These are phyloP conservation scores for Saxidomus purpurata DNA, from an alignment of 1,140 invertebrate genomes.

Conservation along the genomic window DNA sequence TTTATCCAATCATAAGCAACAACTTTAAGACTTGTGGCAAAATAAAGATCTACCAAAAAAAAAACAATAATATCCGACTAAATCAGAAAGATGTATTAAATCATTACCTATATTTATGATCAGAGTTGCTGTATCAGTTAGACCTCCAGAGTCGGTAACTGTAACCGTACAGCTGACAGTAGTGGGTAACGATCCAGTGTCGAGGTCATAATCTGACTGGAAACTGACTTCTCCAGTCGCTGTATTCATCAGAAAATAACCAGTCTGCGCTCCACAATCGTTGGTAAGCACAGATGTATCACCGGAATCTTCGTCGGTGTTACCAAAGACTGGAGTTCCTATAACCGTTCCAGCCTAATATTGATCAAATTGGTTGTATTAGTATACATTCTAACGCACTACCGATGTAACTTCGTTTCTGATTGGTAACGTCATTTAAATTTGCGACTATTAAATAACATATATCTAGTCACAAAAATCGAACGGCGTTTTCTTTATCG, in stretches of 20 bases:
- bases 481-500: no score
- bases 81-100: no score
- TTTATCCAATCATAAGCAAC: no score
- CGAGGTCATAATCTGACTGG: constrained; percentile 49
- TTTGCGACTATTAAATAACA: no score
- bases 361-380: background rate
- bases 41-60: no score
- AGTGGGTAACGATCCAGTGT: background rate
- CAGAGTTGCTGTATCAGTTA: constrained; percentile 19
- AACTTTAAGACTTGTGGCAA: no score
- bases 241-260: constrained; percentile 37
- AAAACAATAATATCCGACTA: no score
- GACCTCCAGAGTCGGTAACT: constrained; percentile 4
- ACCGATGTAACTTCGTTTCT: no score
- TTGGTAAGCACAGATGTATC: background rate
- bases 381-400: no score
- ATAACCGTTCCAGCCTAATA: constrained; percentile 30
- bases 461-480: no score
- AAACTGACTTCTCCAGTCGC: constrained; percentile 28
- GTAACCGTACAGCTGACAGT: constrained; percentile 43
- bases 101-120: constrained; percentile 33
- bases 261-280: constrained; percentile 35
- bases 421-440: no score
- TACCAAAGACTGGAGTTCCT: constrained; percentile 35
- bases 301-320: constrained; percentile 30